Conservation (phyloP, 2,113 vertebrate genomes). For the Mohoua ochrocephala region DNA sequence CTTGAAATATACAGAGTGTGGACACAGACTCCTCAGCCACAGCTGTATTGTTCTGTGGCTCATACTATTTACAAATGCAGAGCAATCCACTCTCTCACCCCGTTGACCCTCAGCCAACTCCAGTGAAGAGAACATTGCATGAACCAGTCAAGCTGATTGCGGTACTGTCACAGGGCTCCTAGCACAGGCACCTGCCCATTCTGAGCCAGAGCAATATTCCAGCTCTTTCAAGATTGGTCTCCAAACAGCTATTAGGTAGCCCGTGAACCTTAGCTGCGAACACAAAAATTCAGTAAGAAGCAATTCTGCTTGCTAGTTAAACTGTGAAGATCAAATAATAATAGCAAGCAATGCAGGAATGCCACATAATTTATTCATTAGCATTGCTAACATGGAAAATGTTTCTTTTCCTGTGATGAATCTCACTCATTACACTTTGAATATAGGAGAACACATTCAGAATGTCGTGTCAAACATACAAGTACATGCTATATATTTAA, state of each 20-base stretch:
- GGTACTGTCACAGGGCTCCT: not conserved
- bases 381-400: not conserved
- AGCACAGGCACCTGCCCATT: not conserved
- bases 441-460: constrained; percentile 15
- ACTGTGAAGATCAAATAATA: constrained; percentile 19
- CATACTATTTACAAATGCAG: not conserved
- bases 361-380: constrained; percentile 34
- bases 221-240: not conserved
- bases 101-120: not conserved
- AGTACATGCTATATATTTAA: constrained; percentile 26
- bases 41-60: not conserved
- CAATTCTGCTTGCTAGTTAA: constrained; percentile 7
- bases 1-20: not conserved
- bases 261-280: not conserved
- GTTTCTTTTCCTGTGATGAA: constrained; percentile 9
- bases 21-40: not conserved
- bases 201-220: not conserved
- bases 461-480: not conserved
- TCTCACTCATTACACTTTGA: constrained; percentile 26
- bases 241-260: not conserved
- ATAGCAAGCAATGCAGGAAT: not conserved
- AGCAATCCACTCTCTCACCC: not conserved
- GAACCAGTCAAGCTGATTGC: not conserved
- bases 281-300: not conserved
- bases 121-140: not conserved